Percentiles rank a stretch among this genome's conserved stretches.
Conservation (phyloP, 2,797 vertebrate species). For the Sandelia bainsii region DNA sequence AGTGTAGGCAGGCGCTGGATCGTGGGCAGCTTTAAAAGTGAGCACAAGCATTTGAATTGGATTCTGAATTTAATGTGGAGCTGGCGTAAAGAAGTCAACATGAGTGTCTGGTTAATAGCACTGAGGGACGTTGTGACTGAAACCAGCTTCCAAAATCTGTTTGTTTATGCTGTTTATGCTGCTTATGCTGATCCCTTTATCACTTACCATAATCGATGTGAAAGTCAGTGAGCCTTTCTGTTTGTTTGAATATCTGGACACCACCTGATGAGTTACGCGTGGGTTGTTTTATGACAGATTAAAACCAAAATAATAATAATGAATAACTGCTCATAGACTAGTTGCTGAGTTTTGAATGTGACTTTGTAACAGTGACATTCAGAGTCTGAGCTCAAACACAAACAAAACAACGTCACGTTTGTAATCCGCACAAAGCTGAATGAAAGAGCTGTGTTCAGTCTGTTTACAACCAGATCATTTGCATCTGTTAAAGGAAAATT, state of each 20-base stretch:
- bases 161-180: too few relatives aligned
- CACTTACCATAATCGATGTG: background rate
- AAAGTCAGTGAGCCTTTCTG: background rate
- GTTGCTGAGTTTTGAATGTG: too few relatives aligned
- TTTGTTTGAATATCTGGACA: background rate
- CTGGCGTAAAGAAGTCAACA: background rate
- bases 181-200: background rate
- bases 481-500: conserved; percentile 15
- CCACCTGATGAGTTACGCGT: too few relatives aligned
- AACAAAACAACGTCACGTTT: conserved; percentile 10
- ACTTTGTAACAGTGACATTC: too few relatives aligned
- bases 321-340: too few relatives aligned
- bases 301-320: too few relatives aligned
- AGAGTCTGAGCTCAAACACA: background rate
- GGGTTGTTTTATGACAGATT: background rate
- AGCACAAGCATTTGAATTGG: background rate
- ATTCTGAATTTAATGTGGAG: background rate
- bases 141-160: too few relatives aligned
- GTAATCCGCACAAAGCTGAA: background rate
- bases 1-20: background rate
- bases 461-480: conserved; percentile 46
- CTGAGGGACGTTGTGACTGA: too few relatives aligned
- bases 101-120: background rate
- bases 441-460: conserved; percentile 18
- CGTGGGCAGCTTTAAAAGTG: too few relatives aligned